Conservation (phyloP, 2,797 vertebrate species). For the Poecilia picta region DNA sequence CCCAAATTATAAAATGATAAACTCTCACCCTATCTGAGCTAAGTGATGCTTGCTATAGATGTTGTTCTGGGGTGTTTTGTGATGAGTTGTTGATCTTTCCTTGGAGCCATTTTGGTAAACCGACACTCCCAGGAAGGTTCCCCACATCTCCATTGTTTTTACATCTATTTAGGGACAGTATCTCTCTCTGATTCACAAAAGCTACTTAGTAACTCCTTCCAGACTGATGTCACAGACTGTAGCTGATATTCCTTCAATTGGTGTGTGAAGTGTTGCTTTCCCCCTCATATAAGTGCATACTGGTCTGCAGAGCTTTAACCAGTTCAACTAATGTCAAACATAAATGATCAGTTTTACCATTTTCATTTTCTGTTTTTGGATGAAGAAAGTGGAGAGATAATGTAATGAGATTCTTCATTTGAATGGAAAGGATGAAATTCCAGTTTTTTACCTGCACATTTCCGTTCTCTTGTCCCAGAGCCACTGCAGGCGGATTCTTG, state of each 20-base stretch:
- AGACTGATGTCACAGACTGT: not conserved
- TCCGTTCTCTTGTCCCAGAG: conserved; percentile 85
- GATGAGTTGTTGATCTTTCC: not conserved
- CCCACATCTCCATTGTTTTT: not conserved
- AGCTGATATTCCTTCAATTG: not conserved
- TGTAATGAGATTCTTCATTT: not conserved
- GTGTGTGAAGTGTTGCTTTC: not conserved
- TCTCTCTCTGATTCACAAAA: not conserved
- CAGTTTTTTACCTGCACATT: conserved; percentile 78
- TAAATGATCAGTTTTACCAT: not conserved
- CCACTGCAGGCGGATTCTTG: conserved; percentile 75
- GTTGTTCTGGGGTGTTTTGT: not conserved
- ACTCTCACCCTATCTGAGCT: not conserved
- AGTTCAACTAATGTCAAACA: not conserved
- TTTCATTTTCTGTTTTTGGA: not conserved
- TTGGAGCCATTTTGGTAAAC: not conserved
- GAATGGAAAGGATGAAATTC: not conserved
- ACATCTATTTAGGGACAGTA: not conserved
- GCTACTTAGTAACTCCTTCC: not conserved
- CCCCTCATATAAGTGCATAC: not conserved
- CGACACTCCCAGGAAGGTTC: not conserved
- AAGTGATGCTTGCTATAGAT: not conserved
- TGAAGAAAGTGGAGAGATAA: not conserved
- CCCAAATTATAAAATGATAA: not conserved
- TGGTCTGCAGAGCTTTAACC: not conserved